phyloP scores from a whole-genome alignment of 2,888 invertebrate species.

The Hylaea fasciaria region DNA sequence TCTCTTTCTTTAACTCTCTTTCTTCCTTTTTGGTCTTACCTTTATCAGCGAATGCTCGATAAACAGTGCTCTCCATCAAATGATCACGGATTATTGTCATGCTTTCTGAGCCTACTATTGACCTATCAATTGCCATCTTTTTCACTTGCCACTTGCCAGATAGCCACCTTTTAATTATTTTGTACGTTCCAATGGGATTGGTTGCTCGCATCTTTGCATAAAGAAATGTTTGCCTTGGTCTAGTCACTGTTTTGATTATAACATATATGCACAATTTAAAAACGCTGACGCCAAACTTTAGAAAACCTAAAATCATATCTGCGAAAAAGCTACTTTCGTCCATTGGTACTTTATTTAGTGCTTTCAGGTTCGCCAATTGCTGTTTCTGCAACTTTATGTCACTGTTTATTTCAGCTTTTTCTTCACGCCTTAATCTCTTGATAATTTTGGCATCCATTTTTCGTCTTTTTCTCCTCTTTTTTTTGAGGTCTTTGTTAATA shows the following conservation, averaged over 20 bases:
- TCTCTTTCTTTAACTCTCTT: constrained; percentile 34
- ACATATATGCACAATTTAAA: constrained; percentile 30
- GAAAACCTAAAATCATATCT: constrained; percentile 47
- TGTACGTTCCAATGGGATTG: constrained; percentile 46
- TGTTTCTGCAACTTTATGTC: constrained; percentile 32
- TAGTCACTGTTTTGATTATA: constrained; percentile 40
- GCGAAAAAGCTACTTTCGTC: constrained; percentile 48
- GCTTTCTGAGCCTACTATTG: constrained; percentile 51
- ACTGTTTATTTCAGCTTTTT: constrained; percentile 26
- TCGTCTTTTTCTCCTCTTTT: neutral
- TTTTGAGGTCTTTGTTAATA: constrained; percentile 2
- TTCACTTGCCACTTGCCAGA: constrained; percentile 42
- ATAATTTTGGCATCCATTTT: constrained; percentile 33
- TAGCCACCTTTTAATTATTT: constrained; percentile 41
- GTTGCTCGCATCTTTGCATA: constrained; percentile 44
- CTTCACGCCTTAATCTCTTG: constrained; percentile 31
- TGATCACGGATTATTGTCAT: constrained; percentile 52
- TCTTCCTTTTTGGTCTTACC: constrained; percentile 53
- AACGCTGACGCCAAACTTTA: constrained; percentile 40
- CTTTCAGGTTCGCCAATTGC: constrained; percentile 42
- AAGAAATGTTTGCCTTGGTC: constrained; percentile 48
- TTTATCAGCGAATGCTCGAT: constrained; percentile 48
- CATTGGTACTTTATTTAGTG: constrained; percentile 40
- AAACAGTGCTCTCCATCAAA: constrained; percentile 47
- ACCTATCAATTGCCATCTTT: constrained; percentile 50